Evolutionary conservation across 2,888 invertebrate species (phyloP), one percentile per base, ranked within the genome.

Genomic region (Tipula lateralis): DNA sequence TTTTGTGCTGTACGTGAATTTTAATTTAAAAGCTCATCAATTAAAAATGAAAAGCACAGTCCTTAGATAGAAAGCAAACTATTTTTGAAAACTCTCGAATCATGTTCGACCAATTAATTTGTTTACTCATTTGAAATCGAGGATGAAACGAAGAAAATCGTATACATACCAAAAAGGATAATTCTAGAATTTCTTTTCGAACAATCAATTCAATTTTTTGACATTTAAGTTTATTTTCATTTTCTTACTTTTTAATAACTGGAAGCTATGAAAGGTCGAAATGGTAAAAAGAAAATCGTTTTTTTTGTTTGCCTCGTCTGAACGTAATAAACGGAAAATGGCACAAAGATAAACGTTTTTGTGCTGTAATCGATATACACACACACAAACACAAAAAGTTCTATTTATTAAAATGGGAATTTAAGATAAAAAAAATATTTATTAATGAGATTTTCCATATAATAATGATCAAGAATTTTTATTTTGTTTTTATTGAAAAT

Each of bases 351-450:
- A 66, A 66, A 66, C 24, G 13, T 24, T 19, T 66, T 24, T 66
- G 24, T 66, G 66, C 24, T 66, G 66, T 66, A 66, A 66, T 66
- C 66, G 66, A 66, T 66, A 66, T 16, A 50, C n/a, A 50, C n/a
- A n/a, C n/a, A n/a, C n/a, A n/a, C n/a, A 50, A 50, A 36, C 2
- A 36, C 6, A 34, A 34, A 36, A 36, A 50, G 16, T 24, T 66
- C 24, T 66, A 66, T 66, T 66, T 66, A 66, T 66, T 66, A 66
- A 66, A 66, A 66, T 66, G 66, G 24, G 66, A 66, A 66, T 24
- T 66, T 66, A 19, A 66, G 66, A 66, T 24, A 66, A 66, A 19
- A 32, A 66, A 66, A 66, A 24, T 24, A 24, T 66, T 66, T 66
- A 66, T 66, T 66, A 66, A 66, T 66, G 66, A 66, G 66, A 24